phyloP scores from a whole-genome alignment of 2,888 invertebrate genomes.

The Acrobasis consociella region DNA sequence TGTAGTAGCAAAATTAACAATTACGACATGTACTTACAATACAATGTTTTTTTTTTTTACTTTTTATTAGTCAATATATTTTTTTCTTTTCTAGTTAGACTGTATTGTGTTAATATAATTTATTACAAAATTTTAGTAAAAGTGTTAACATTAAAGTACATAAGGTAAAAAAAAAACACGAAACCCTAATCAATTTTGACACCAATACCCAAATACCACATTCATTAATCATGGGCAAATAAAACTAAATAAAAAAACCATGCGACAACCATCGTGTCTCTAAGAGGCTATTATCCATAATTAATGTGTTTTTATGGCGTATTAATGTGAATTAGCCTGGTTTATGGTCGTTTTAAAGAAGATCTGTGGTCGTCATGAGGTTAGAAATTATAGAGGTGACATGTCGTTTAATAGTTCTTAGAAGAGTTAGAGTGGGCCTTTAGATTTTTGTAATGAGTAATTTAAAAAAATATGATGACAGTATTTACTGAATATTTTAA shows the following conservation, averaged over 20 bases:
- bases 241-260: constrained; percentile 22
- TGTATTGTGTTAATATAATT: too few species aligned
- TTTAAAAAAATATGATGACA: too few species aligned
- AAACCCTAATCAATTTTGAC: not conserved
- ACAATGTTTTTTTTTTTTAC: too few species aligned
- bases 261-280: constrained; percentile 34
- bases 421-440: not conserved
- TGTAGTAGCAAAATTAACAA: too few species aligned
- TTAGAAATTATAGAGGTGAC: constrained; percentile 21
- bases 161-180: not conserved
- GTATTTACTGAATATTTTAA: too few species aligned
- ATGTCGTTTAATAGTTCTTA: not conserved
- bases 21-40: too few species aligned
- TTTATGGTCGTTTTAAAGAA: constrained; percentile 49
- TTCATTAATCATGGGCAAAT: not conserved
- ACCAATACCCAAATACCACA: not conserved
- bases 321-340: constrained; percentile 58
- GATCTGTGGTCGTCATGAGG: constrained; percentile 43
- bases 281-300: constrained; percentile 46
- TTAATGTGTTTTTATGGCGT: constrained; percentile 55
- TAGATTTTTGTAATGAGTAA: not conserved
- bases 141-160: too few species aligned
- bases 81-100: too few species aligned
- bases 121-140: too few species aligned
- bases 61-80: too few species aligned